phyloP scores from a whole-genome alignment of 2,797 vertebrate genomes.

The Myoxocephalus aenaeus region DNA sequence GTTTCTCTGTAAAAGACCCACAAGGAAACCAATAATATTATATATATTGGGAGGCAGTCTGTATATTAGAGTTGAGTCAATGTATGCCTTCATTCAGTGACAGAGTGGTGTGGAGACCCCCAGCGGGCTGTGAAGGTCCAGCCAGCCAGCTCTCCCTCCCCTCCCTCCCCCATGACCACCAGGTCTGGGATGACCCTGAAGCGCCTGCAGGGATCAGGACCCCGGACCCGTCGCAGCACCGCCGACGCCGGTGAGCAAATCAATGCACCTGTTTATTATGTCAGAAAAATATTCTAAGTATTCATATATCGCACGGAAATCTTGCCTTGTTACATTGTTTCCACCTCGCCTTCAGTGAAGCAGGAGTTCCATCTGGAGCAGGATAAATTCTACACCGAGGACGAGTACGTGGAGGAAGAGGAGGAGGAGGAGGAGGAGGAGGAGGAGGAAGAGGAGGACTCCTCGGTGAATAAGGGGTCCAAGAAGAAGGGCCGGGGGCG shows the following conservation, averaged over 20 bases:
- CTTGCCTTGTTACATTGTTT: background rate
- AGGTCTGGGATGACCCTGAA: constrained; percentile 81
- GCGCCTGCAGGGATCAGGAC: constrained; percentile 62
- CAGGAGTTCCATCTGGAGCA: constrained; percentile 80
- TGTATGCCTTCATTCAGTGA: background rate
- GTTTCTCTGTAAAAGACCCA: background rate
- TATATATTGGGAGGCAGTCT: too few species aligned
- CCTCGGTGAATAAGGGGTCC: constrained; percentile 62
- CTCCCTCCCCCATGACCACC: constrained; percentile 82
- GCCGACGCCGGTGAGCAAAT: constrained; percentile 67
- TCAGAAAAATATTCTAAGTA: too few species aligned
- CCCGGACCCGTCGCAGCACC: constrained; percentile 57
- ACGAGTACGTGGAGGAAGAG: constrained; percentile 83
- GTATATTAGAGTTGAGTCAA: background rate
- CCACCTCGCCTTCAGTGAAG: constrained; percentile 63
- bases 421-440: constrained; percentile 64
- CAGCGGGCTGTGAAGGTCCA: constrained; percentile 66
- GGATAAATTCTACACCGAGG: constrained; percentile 83
- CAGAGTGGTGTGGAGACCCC: constrained; percentile 67
- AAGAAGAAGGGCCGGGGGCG: constrained; percentile 69
- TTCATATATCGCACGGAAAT: background rate
- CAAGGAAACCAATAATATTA: background rate
- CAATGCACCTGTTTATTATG: too few species aligned
- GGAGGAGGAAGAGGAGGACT: constrained; percentile 64
- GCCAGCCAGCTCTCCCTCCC: constrained; percentile 53